Conservation (phyloP, 2,888 invertebrate genomes). For the Isoperla grammatica region DNA sequence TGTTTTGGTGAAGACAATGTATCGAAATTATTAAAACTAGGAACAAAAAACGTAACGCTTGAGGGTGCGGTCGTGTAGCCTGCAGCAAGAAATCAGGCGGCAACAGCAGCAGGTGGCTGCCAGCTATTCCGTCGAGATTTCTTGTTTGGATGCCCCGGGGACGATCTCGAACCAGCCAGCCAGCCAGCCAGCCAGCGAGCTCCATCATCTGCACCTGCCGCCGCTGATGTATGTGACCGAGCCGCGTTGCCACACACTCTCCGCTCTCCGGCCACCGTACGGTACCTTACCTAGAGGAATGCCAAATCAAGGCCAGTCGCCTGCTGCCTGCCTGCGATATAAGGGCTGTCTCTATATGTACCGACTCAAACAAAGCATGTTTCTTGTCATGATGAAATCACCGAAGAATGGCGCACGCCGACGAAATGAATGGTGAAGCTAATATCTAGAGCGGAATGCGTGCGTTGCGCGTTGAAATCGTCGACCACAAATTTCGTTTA, state of each 20-base stretch:
- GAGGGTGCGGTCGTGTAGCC: conserved; percentile 20
- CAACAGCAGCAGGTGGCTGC: conserved; percentile 22
- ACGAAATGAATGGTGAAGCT: too few species aligned
- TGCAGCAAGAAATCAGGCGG: conserved; percentile 16
- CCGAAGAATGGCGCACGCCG: too few species aligned
- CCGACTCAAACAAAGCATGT: too few species aligned
- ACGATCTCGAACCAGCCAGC: conserved; percentile 8
- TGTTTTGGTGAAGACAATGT: background rate
- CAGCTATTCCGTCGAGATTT: conserved; percentile 25
- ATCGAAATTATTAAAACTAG: conserved; percentile 9
- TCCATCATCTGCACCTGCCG: conserved; percentile 28
- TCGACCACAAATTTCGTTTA: too few species aligned
- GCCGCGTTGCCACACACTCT: conserved; percentile 20
- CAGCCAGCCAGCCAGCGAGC: too few species aligned
- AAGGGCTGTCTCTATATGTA: conserved; percentile 7
- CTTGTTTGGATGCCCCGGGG: conserved; percentile 23
- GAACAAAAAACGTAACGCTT: conserved; percentile 8
- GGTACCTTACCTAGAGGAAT: conserved; percentile 13
- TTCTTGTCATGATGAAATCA: too few species aligned
- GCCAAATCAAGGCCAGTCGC: conserved; percentile 21
- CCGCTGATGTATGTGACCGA: conserved; percentile 28
- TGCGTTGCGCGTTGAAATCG: background rate
- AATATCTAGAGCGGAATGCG: conserved; percentile 17
- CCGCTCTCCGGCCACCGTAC: too few species aligned
- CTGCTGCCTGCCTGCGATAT: conserved; percentile 5